phyloP scores from a whole-genome alignment of 2,888 invertebrate species.

The Drepana falcataria region DNA sequence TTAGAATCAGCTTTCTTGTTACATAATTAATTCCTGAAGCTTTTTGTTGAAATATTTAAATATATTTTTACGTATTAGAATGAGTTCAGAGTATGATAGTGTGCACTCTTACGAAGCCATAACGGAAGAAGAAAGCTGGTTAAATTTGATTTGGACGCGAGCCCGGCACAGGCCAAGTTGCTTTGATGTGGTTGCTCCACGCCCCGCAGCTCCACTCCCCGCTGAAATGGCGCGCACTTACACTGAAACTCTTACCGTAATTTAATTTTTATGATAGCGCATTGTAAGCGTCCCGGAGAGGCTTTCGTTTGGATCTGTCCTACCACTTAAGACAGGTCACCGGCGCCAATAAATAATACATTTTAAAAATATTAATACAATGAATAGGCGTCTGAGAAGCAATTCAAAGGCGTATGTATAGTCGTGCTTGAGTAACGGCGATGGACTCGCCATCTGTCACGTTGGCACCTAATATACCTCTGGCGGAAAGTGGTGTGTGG shows the following conservation, averaged over 20 bases:
- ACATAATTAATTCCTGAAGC: slow-evolving; percentile 21
- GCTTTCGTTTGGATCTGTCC: slow-evolving; percentile 57
- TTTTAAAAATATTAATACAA: too few relatives aligned
- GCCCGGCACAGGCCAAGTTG: slow-evolving; percentile 50
- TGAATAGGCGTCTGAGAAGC: too few relatives aligned
- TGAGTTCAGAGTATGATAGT: slow-evolving; percentile 31
- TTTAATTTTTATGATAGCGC: slow-evolving; percentile 77
- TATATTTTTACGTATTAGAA: slow-evolving; percentile 23
- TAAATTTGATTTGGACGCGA: slow-evolving; percentile 70
- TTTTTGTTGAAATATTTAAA: slow-evolving; percentile 17
- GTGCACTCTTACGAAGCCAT: slow-evolving; percentile 40
- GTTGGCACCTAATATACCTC: too few relatives aligned
- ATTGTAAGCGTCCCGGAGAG: slow-evolving; percentile 66
- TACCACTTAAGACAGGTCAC: slow-evolving; percentile 36
- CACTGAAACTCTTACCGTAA: slow-evolving; percentile 70
- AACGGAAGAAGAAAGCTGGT: slow-evolving; percentile 67
- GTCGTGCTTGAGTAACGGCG: too few relatives aligned
- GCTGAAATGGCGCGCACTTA: slow-evolving; percentile 71
- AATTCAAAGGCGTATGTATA: too few relatives aligned
- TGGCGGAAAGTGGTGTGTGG: too few relatives aligned
- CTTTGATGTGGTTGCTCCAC: slow-evolving; percentile 69
- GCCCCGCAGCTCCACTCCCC: slow-evolving; percentile 35
- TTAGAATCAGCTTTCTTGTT: slow-evolving; percentile 24
- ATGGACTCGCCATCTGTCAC: too few relatives aligned
- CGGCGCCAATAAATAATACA: slow-evolving; percentile 12